Evolutionary conservation across 23 tunicate genomes (phyloP), one percentile per base, ranked within the genome.

Genomic region (Halocynthia aurantium): DNA sequence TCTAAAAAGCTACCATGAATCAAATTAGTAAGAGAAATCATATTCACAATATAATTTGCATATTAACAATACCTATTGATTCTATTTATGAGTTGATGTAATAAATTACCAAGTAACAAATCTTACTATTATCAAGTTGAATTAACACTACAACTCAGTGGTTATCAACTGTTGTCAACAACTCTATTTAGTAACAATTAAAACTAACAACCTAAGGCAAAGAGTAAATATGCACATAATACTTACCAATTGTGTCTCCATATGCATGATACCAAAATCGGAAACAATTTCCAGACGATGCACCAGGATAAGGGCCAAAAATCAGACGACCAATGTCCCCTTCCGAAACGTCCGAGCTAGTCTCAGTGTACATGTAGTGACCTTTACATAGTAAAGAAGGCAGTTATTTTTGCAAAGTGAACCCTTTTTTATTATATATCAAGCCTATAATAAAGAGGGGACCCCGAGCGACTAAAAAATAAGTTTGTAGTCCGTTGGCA

Each of bases 221-320:
- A 70, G 66, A 31, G 44, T 31, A 31, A 31, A 31, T 31, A 31
- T 31, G 44, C 44, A 31, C 44, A 31, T 4, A 31, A 7, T 11
- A 52, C 82, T 8, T 76, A 87, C 93, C 93, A 17, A 87, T 63
- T 11, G 67, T 61, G 8, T 21, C 63, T 6, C 93, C 93, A 55
- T 76, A 77, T 13, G 81, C 81, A 61, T 87, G 83, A 62, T 87
- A 87, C 85, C 85, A 87, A 68, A 87, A 81, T 6, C 78, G 17
- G 6, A 70, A 50, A 71, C 93, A 87, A 20, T 77, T 69, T 50
- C 72, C 93, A 7, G 50, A 52, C 6, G 62, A 12, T 50, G 81
- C 20, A 18, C 55, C 71, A 6, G 72, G 6, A 50, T 71, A 62
- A 8, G 89, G 76, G 7, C 55, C 62, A 19, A 71, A 55, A 21